These are phyloP conservation scores for Hippocampus abdominalis DNA, from an alignment of 2,113 vertebrate species.

Conservation along the genomic window DNA sequence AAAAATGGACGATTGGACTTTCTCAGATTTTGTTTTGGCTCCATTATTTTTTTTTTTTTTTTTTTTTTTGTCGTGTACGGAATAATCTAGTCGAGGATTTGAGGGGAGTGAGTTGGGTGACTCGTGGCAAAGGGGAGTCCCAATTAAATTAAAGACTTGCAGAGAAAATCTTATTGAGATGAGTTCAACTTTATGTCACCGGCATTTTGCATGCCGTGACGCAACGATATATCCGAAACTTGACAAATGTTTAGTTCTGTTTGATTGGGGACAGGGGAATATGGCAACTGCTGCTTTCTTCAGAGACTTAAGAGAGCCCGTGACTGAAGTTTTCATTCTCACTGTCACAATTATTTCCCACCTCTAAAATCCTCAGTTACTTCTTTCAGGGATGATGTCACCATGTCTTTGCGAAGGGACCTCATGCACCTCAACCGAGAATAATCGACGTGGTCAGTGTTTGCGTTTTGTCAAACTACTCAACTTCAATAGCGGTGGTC, in stretches of 20 bases:
- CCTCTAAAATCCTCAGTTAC: slow-evolving; percentile 44
- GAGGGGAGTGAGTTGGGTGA: slow-evolving; percentile 39
- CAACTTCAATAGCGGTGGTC: slow-evolving; percentile 20
- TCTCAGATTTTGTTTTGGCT: slow-evolving; percentile 53
- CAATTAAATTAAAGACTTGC: slow-evolving; percentile 60
- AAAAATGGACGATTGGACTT: slow-evolving; percentile 67
- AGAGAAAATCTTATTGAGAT: slow-evolving; percentile 56
- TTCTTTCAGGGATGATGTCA: slow-evolving; percentile 67
- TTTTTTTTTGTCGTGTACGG: slow-evolving; percentile 49
- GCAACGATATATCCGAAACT: slow-evolving; percentile 64
- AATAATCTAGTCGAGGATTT: slow-evolving; percentile 54
- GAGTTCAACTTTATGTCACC: slow-evolving; percentile 53
- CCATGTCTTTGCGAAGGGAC: slow-evolving; percentile 57
- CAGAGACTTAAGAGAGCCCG: slow-evolving; percentile 59
- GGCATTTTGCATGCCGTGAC: slow-evolving; percentile 52
- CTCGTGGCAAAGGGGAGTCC: slow-evolving; percentile 54
- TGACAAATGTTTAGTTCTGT: slow-evolving; percentile 66
- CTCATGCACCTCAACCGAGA: slow-evolving; percentile 63
- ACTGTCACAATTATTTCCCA: slow-evolving; percentile 41
- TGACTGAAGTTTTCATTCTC: slow-evolving; percentile 49
- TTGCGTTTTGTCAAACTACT: slow-evolving; percentile 33
- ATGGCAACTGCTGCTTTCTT: slow-evolving; percentile 58
- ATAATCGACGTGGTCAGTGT: slow-evolving; percentile 50
- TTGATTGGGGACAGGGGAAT: slow-evolving; percentile 53
- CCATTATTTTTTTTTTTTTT: slow-evolving; percentile 43